Percentiles rank a stretch among this genome's conserved stretches.
Conservation (phyloP, 2,113 vertebrate genomes). For the Gopherus evgoodei region DNA sequence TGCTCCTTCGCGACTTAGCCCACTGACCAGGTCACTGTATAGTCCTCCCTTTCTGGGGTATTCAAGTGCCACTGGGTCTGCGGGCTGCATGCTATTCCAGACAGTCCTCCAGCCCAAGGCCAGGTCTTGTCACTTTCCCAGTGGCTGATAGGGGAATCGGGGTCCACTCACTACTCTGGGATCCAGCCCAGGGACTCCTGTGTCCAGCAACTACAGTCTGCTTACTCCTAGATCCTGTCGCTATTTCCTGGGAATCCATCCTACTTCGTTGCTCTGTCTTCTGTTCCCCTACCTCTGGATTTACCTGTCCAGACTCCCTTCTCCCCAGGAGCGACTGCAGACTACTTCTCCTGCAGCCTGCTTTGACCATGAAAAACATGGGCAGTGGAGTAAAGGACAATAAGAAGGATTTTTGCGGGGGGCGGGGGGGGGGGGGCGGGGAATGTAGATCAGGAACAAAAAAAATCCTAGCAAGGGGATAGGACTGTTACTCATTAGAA, state of each 20-base stretch:
- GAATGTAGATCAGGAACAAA: neutral
- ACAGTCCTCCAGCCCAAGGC: neutral
- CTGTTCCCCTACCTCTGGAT: neutral
- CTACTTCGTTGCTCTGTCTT: neutral
- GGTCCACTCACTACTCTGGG: neutral
- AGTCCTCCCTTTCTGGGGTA: neutral
- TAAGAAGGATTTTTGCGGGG: neutral
- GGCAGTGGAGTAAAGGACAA: neutral
- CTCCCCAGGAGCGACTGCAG: neutral
- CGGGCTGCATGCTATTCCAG: neutral
- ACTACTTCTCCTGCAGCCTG: neutral
- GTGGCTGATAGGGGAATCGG: neutral
- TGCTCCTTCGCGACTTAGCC: neutral
- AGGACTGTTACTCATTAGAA: neutral
- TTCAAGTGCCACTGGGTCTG: neutral
- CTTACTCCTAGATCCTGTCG: neutral
- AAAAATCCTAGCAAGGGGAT: neutral
- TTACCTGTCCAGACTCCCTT: neutral
- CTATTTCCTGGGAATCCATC: neutral
- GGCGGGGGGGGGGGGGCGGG: no score
- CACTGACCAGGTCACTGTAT: neutral
- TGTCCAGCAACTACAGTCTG: neutral
- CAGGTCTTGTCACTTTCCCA: neutral
- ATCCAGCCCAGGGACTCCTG: neutral
- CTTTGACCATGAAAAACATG: neutral